Evolutionary conservation across 2,797 vertebrate genomes (phyloP), one percentile per base, ranked within the genome.

Genomic region (Pampus argenteus): DNA sequence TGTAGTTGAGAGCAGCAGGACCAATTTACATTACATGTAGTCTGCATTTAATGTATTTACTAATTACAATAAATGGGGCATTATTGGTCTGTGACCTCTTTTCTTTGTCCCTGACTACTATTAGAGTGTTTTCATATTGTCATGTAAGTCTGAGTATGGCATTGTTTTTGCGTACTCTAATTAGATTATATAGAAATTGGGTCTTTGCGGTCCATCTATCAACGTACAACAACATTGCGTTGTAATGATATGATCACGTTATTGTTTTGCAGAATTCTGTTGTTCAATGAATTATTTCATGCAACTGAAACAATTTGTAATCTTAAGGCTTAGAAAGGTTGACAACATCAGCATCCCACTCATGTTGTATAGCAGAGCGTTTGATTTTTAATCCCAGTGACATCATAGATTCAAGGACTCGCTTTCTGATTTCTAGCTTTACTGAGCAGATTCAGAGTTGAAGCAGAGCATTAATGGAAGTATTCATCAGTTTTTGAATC

Each of bases 391-490:
- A 67, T 66, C 79, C 47, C 49, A 48, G 40, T 49, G 72, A 82
- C 72, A 76, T 84, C 76, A 75, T 69, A 63, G 75, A 72, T 70
- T 65, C 66, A 55, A 31, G 31, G 22, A 15, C 54, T 70, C 23
- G 22, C 52, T 54, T 62, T 65, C 45, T 73, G 56, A 56, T 74
- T 68, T 83, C 28, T 55, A 36, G 73, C 57, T 75, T 63, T 47
- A 54, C 36, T 68, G 63, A 56, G 73, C 74, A 68, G 73, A 81
- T 79, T 73, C 67, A 79, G 66, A 76, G 78, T 28, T 50, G 67
- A 84, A 66, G 77, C 70, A 54, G 42, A 64, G 44, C 74, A 83
- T 83, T 79, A 78, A 85, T 73, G 65, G 59, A 69, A 72, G 52
- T 51, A 25, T 80, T 73, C 48, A 73, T 62, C 70, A 71, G 51